Conservation (phyloP, 2,888 invertebrate species). For the Catocala sponsa region DNA sequence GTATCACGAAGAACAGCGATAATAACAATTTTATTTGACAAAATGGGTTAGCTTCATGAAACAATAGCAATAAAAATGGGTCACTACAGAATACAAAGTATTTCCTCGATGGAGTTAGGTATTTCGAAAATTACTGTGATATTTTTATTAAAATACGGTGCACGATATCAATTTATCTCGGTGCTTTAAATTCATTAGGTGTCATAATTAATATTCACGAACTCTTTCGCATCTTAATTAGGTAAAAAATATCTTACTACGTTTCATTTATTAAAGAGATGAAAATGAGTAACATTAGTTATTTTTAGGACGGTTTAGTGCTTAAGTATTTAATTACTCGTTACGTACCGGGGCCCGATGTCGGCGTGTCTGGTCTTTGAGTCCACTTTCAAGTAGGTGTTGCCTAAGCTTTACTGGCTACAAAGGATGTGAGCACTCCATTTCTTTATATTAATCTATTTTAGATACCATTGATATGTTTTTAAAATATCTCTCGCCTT, state of each 20-base stretch:
- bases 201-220: constrained; percentile 41
- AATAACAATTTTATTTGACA: constrained; percentile 1
- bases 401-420: background rate
- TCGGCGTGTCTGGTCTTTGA: background rate
- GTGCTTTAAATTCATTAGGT: constrained; percentile 26
- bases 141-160: constrained; percentile 24
- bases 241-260: constrained; percentile 35
- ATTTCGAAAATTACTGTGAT: background rate
- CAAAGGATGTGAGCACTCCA: constrained; percentile 3
- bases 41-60: background rate
- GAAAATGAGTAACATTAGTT: constrained; percentile 39
- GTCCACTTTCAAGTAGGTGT: constrained; percentile 4
- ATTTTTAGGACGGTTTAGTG: constrained; percentile 33
- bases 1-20: background rate
- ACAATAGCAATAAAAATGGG: background rate
- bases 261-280: constrained; percentile 32
- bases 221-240: constrained; percentile 29
- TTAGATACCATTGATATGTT: constrained; percentile 2
- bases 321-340: constrained; percentile 36
- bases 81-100: constrained; percentile 5
- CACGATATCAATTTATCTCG: constrained; percentile 32
- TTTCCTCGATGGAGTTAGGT: background rate
- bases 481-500: background rate
- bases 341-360: constrained; percentile 6
- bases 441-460: background rate